phyloP scores from a whole-genome alignment of 1,140 invertebrate genomes.

The Belonocnema kinseyi region DNA sequence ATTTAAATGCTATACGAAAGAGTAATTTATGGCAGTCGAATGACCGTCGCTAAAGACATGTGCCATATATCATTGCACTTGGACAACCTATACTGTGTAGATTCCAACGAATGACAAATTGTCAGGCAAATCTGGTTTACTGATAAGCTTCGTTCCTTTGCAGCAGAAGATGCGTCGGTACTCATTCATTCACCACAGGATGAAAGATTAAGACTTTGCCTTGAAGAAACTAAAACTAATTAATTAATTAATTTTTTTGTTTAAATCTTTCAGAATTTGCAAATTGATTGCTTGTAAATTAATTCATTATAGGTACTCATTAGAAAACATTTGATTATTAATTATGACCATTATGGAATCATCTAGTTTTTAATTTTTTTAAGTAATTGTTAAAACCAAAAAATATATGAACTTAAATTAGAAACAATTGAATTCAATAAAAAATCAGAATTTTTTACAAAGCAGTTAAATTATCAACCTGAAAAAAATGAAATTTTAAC shows the following conservation, averaged over 20 bases:
- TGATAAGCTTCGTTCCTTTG: conserved; percentile 15
- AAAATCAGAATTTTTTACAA: no score
- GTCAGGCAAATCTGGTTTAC: conserved; percentile 15
- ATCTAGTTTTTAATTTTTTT: no score
- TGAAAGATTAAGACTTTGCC: not conserved
- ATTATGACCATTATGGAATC: no score
- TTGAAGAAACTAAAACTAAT: not conserved
- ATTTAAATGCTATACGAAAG: conserved; percentile 3
- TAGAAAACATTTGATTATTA: no score
- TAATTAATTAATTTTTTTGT: not conserved
- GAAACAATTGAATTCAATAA: no score
- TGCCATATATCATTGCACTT: conserved; percentile 32
- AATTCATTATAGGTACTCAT: no score
- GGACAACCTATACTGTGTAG: conserved; percentile 16
- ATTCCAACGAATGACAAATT: conserved; percentile 26
- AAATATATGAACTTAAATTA: no score
- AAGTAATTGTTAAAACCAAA: no score
- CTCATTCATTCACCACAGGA: not conserved
- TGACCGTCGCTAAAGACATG: conserved; percentile 34
- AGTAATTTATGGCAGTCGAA: conserved; percentile 50
- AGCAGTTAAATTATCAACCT: no score
- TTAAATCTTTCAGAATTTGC: not conserved
- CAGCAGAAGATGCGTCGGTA: not conserved
- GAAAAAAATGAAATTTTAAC: no score
- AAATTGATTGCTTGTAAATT: no score